Evolutionary conservation across 2,113 vertebrate genomes (phyloP), one percentile per base, ranked within the genome.

Genomic region (Eurystomus gularis): DNA sequence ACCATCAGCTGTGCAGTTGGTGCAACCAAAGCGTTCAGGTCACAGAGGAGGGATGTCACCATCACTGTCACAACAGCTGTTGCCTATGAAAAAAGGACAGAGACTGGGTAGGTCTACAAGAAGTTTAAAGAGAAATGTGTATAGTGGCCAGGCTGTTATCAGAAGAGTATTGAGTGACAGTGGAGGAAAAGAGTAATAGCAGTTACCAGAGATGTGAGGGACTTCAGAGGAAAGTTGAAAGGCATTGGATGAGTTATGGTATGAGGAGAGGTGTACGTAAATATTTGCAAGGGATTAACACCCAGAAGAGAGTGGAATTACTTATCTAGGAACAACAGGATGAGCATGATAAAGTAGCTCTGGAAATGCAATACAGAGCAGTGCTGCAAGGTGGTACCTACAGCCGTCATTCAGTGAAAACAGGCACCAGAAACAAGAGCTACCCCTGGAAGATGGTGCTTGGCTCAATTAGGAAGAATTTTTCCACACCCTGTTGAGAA

Each of bases 301-400:
- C 29, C 21, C 72, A 78, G n/a, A 17, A 28, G 44, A 94, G 88
- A 69, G 64, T 68, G 72, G 71, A 93, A 95, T 95, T 96, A 86
- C 88, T 92, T 93, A 85, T 65, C 78, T 77, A 57, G 51, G 68
- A 94, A 78, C 44, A 81, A 90, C 4, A 8, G 75, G 82, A 88
- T 61, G 51, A 58, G 52, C 60, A 48, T 44, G 76, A 90, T 91
- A 91, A 91, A 75, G 29, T 35, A 90, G 69, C 37, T 39, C 39
- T 78, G 64, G 58, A 82, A 95, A 95, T 46, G 42, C 2, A 7
- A 83, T 92, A 76, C 28, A 71, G 65, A 65, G 31, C 64, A 84
- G 24, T 21, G 33, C 33, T 88, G 55, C 69, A 68, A 78, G 35
- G 26, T 39, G 23, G 57, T 73, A 52, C 35, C 33, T 31, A 65